Base-by-base conservation (phyloP, 1,140 invertebrate species). In the Papilio polytes region DNA sequence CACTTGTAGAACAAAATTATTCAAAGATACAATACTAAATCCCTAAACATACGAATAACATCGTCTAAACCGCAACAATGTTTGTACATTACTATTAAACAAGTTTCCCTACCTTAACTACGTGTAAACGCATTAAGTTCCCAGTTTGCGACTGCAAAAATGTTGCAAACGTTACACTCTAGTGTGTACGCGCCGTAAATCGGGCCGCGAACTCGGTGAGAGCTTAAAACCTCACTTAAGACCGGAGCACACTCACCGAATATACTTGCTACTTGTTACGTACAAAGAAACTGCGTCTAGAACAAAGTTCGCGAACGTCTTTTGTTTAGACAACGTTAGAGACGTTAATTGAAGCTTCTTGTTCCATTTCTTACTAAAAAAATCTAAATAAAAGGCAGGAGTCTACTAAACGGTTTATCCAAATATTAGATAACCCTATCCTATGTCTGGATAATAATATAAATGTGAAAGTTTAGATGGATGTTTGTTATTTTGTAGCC, bases 211-310 rank as follows among this genome's bases (percentile, higher is more conserved):
- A 59, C 53, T 56, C 76, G 76, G n/a, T 41, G 44, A 76, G 77
- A 78, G 77, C 77, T 78, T 78, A 78, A 78, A 78, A 78, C 77
- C 56, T 36, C 56, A 66, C 77, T 66, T 78, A 78, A 66, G 77
- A 78, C 56, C 20, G 7, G 77, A 59, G 56, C 44, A 78, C 77
- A 78, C 77, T 78, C 46, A 44, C 56, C 77, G n/a, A 66, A 78
- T 66, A 48, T 41, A 76, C 73, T 51, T 7, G 31, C 1, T 48
- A 22, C 73, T 74, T 90, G 90, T 91, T 92, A 89, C 92, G 63
- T 70, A 70, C 63, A 70, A 70, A 70, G 26, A 70, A 70, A 70
- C 22, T 70, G 22, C 63, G 22, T 70, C 26, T 26, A 8, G 63
- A 70, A 70, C 63, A 31, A 63, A 63, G 59, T 70, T 70, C 63